Conservation (phyloP, 1,140 invertebrate genomes). For the Ostrea denselamellosa region DNA sequence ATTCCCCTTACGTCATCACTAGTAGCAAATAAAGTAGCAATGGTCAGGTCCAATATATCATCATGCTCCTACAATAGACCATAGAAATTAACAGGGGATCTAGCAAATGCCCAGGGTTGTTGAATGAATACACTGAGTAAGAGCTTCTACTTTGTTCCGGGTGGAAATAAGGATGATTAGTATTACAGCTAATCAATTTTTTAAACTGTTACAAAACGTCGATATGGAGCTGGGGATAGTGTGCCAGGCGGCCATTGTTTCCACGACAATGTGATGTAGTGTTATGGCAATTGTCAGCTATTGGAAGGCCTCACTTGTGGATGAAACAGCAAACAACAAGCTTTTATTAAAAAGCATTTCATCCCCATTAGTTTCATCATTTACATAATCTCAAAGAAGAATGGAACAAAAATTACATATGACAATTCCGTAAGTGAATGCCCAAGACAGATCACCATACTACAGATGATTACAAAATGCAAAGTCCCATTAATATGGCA, state of each 20-base stretch:
- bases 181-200: slow-evolving; percentile 40
- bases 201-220: slow-evolving; percentile 36
- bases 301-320: slow-evolving; percentile 36
- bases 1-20: slow-evolving; percentile 2
- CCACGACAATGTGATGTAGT: slow-evolving; percentile 39
- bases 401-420: slow-evolving; percentile 23
- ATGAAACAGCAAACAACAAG: slow-evolving; percentile 35
- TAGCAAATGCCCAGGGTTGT: background rate
- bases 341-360: slow-evolving; percentile 40
- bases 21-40: slow-evolving; percentile 22
- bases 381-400: slow-evolving; percentile 30
- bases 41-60: background rate
- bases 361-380: slow-evolving; percentile 37
- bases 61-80: background rate
- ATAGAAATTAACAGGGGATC: background rate
- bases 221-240: slow-evolving; percentile 31
- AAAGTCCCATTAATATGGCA: background rate
- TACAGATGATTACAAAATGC: background rate
- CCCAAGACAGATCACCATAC: background rate
- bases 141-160: background rate
- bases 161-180: slow-evolving; percentile 35
- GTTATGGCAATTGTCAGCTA: slow-evolving; percentile 37
- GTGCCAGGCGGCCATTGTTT: slow-evolving; percentile 32
- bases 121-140: slow-evolving; percentile 10
- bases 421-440: background rate